Conservation (phyloP, 2,797 vertebrate species). For the Microctenopoma stevenorrisi region DNA sequence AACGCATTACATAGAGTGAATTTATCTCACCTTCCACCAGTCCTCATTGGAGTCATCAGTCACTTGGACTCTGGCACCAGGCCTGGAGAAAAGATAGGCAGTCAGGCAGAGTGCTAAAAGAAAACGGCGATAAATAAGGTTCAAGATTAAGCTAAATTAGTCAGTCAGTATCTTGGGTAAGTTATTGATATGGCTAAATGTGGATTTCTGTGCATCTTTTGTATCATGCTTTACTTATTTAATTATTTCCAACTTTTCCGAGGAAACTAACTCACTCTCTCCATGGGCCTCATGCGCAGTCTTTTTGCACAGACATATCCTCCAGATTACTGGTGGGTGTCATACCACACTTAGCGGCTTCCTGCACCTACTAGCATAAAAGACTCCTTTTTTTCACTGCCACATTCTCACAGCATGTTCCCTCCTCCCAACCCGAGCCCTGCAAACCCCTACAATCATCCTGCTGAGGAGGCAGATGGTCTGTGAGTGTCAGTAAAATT, state of each 20-base stretch:
- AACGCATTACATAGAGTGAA: not conserved
- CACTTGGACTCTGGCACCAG: constrained; percentile 90
- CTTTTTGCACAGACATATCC: constrained; percentile 20
- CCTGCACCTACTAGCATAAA: constrained; percentile 44
- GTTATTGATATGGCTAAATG: not conserved
- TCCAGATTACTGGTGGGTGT: constrained; percentile 41
- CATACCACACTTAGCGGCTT: constrained; percentile 49
- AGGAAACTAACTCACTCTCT: not conserved
- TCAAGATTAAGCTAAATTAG: not conserved
- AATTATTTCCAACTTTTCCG: not conserved
- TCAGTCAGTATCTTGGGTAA: not conserved
- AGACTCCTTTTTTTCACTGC: constrained; percentile 26
- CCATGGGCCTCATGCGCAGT: not conserved
- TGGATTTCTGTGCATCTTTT: not conserved
- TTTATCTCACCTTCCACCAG: constrained; percentile 91
- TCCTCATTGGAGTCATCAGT: constrained; percentile 92
- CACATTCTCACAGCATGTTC: constrained; percentile 25
- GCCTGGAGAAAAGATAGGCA: constrained; percentile 72
- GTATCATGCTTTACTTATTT: not conserved
- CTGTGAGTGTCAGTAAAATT: constrained; percentile 44
- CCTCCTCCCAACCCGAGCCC: constrained; percentile 30
- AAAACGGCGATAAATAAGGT: not conserved
- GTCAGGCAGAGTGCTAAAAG: not conserved
- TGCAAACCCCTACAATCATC: constrained; percentile 41
- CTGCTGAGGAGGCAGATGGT: constrained; percentile 73